Evolutionary conservation across 2,113 vertebrate species (phyloP).

Genomic region (Mormyrus iriodes): DNA sequence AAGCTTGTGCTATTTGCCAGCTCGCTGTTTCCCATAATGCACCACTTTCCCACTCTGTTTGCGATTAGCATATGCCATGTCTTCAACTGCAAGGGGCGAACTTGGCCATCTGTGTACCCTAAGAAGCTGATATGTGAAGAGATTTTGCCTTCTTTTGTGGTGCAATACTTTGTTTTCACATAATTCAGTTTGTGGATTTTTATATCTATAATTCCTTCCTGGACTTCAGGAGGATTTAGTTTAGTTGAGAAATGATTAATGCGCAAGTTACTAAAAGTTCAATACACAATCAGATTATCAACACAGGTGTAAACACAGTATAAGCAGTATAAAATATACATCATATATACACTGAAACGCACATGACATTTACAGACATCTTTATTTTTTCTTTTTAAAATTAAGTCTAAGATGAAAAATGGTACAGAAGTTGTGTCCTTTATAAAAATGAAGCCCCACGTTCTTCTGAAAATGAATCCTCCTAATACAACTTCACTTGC

Average conservation of each 20-base stretch:
- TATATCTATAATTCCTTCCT: neutral
- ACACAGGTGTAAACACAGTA: neutral
- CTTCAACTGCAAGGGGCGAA: neutral
- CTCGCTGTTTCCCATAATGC: neutral
- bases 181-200: neutral
- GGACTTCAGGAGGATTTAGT: neutral
- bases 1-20: neutral
- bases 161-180: neutral
- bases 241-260: neutral
- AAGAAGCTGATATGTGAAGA: neutral
- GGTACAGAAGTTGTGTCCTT: neutral
- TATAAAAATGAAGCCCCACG: neutral
- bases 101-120: neutral
- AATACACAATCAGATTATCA: neutral
- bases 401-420: neutral
- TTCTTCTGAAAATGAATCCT: neutral
- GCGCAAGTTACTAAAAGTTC: neutral
- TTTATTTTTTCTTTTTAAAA: neutral
- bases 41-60: neutral
- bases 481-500: neutral
- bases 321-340: neutral
- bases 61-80: neutral
- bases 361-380: neutral
- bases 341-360: neutral
- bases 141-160: neutral